These are phyloP conservation scores for Leptinotarsa peninsularis DNA, from an alignment of 2,888 invertebrate genomes.

Conservation along the genomic window DNA sequence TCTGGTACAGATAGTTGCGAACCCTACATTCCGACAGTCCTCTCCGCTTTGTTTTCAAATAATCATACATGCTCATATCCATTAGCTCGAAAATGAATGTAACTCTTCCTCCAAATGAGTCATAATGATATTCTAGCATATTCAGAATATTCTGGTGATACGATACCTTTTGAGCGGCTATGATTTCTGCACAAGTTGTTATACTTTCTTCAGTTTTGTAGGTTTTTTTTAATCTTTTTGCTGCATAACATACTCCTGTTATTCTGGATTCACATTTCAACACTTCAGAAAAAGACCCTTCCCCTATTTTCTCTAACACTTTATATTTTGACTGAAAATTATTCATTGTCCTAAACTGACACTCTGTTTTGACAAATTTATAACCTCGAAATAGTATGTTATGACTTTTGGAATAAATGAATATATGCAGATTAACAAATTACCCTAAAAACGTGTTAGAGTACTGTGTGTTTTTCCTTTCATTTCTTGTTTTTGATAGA, in stretches of 20 bases:
- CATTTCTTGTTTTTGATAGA: no score
- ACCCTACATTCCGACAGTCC: slow-evolving; percentile 69
- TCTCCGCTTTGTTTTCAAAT: slow-evolving; percentile 64
- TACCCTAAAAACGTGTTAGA: no score
- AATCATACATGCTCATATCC: slow-evolving; percentile 78
- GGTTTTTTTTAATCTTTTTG: slow-evolving; percentile 73
- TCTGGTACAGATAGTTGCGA: slow-evolving; percentile 72
- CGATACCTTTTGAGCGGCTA: slow-evolving; percentile 71
- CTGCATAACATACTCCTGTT: slow-evolving; percentile 71
- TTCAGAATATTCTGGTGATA: slow-evolving; percentile 74
- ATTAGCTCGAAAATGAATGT: slow-evolving; percentile 76
- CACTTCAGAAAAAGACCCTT: slow-evolving; percentile 78
- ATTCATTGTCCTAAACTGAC: slow-evolving; percentile 38
- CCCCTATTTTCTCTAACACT: slow-evolving; percentile 75
- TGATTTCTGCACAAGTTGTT: slow-evolving; percentile 71
- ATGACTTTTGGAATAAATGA: no score
- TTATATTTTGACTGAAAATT: slow-evolving; percentile 66
- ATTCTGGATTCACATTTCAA: slow-evolving; percentile 73
- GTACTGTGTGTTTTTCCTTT: no score
- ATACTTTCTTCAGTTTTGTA: slow-evolving; percentile 69
- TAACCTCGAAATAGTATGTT: slow-evolving; percentile 21
- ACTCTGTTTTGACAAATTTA: slow-evolving; percentile 1
- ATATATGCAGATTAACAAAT: no score
- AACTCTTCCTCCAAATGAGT: slow-evolving; percentile 70
- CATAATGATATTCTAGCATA: slow-evolving; percentile 73